These are phyloP conservation scores for Sebastes steindachneri DNA, from an alignment of 2,797 vertebrate species.

Conservation along the genomic window DNA sequence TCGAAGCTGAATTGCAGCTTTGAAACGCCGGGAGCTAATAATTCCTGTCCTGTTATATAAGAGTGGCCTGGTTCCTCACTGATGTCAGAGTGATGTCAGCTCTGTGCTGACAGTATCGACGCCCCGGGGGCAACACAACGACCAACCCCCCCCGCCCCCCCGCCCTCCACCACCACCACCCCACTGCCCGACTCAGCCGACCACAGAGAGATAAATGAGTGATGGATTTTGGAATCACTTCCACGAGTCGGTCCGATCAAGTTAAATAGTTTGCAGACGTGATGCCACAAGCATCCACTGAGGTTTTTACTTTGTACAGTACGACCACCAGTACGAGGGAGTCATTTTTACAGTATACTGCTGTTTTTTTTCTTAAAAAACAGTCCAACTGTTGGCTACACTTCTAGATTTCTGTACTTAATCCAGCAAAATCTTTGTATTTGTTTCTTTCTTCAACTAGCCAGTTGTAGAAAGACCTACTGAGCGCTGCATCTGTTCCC, in stretches of 20 bases:
- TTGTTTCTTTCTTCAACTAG: background rate
- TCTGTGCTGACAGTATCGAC: constrained; percentile 11
- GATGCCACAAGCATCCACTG: background rate
- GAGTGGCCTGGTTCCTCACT: constrained; percentile 44
- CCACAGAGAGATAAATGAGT: constrained; percentile 12
- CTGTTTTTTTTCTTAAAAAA: background rate
- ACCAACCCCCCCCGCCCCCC: too few species aligned
- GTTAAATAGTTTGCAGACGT: constrained; percentile 4
- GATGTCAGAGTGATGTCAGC: constrained; percentile 43
- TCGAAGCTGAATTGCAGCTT: background rate
- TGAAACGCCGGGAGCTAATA: background rate
- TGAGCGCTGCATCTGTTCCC: background rate
- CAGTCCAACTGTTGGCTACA: background rate
- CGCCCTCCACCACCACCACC: background rate
- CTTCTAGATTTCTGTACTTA: background rate
- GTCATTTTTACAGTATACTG: background rate
- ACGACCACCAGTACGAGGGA: background rate
- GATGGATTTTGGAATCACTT: constrained; percentile 28
- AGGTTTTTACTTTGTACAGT: background rate
- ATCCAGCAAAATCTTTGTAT: background rate
- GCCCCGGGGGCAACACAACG: background rate
- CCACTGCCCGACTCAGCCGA: background rate
- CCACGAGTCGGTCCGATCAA: background rate
- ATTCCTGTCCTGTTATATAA: constrained; percentile 61
- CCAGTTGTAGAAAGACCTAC: background rate